Base-by-base conservation (phyloP, 2,113 vertebrate species). In the Saimiri boliviensis region DNA sequence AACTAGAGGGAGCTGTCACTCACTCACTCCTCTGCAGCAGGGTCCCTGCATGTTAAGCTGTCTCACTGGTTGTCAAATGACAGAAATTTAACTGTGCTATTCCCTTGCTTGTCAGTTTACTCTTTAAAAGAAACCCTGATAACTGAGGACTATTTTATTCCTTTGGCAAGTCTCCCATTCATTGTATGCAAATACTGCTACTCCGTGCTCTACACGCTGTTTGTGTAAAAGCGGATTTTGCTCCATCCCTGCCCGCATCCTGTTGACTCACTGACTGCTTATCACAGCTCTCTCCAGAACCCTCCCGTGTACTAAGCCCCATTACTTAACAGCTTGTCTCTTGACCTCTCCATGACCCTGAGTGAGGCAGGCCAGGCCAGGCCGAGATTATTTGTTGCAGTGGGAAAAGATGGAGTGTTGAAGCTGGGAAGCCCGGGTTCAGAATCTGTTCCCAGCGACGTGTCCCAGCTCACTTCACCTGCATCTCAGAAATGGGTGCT, bases 301-400 rank as follows among this genome's bases (percentile, higher is more conserved):
- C 87, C 30, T 79, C 49, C 49, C 8, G 32, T 35, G 73, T 2
- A 8, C 8, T 0, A 20, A 86, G 73, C 73, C 66, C 86, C 37
- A 42, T 63, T 84, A 81, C 47, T 83, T 86, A 73, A 73, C 63
- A 86, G 91, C 49, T 54, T 35, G 83, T 94, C 47, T 91, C 91
- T n/a, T 86, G 86, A 96, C 96, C 97, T 91, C 86, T 54, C 73
- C 20, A 8, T 93, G 86, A 97, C 97, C 97, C 91, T 8, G 32
- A 23, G 9, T 2, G n/a, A 82, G 82, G 74, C 21, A 9, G 70
- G 76, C 73, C 5, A 27, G 86, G 91, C 56, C 58, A 49, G 60
- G 60, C 76, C 42, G 84, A 77, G 81, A 88, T 60, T 56, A 92
- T 81, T 3, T 76, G 60, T 49, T 79, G 84, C 30, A 8, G 40